These are phyloP conservation scores for Lucilia sericata DNA, from an alignment of 1,140 invertebrate genomes.

Conservation along the genomic window DNA sequence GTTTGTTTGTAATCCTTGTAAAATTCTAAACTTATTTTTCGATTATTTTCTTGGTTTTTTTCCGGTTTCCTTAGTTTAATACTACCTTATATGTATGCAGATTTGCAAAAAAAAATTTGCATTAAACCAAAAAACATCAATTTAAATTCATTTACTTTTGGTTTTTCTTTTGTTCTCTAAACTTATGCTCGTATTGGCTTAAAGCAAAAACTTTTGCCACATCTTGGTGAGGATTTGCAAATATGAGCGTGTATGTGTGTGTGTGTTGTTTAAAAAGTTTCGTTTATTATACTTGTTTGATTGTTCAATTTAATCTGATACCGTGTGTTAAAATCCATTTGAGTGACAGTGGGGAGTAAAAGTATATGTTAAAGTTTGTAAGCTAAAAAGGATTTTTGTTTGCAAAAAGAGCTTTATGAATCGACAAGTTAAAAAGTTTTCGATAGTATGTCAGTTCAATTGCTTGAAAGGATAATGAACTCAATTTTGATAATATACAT, in stretches of 20 bases:
- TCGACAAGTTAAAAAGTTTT: no score
- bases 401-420: no score
- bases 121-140: neutral
- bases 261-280: neutral
- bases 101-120: neutral
- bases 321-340: no score
- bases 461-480: no score
- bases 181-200: neutral
- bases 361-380: no score
- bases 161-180: neutral
- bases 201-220: neutral
- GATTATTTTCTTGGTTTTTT: no score
- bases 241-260: no score
- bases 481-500: no score
- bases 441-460: no score
- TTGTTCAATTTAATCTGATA: neutral
- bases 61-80: no score
- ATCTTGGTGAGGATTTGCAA: neutral
- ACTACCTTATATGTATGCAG: neutral
- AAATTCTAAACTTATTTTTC: neutral
- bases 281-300: neutral
- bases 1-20: neutral
- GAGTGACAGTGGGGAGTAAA: no score
- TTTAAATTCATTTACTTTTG: slow-evolving; percentile 12
- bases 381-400: no score